Conservation (phyloP, 2,113 vertebrate genomes). For the Dolichallabes microphthalmus region DNA sequence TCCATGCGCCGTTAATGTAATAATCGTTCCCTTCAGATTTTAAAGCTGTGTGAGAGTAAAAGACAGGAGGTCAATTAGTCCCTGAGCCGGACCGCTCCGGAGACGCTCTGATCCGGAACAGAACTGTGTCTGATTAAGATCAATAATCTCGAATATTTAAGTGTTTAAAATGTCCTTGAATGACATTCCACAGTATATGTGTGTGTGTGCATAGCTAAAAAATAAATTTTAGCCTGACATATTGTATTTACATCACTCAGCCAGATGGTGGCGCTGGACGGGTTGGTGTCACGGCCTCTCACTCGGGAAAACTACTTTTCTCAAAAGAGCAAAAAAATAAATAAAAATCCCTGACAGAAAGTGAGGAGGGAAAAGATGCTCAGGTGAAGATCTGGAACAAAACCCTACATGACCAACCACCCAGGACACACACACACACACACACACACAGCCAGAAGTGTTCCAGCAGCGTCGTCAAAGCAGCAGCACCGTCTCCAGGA, state of each 20-base stretch:
- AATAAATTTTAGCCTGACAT: too few species aligned
- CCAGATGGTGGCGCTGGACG: neutral
- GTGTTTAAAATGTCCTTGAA: neutral
- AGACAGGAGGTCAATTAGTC: constrained; percentile 34
- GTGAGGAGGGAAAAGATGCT: constrained; percentile 5
- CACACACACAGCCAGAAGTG: constrained; percentile 39
- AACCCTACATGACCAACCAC: constrained; percentile 17
- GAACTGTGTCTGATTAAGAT: neutral
- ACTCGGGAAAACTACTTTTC: constrained; percentile 28
- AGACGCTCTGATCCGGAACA: neutral
- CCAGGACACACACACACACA: too few species aligned
- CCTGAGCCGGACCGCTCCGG: neutral
- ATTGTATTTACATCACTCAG: neutral
- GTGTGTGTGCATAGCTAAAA: too few species aligned
- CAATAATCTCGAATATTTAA: neutral
- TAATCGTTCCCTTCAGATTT: constrained; percentile 94
- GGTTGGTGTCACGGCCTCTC: too few species aligned
- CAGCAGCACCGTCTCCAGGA: constrained; percentile 65
- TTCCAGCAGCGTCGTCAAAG: constrained; percentile 66
- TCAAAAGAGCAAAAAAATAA: constrained; percentile 49
- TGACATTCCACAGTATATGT: neutral
- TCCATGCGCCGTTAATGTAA: constrained; percentile 98
- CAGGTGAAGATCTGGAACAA: constrained; percentile 64
- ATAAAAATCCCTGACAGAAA: neutral
- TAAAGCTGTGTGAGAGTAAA: constrained; percentile 74